Percentiles rank a stretch among this genome's conserved stretches.
phyloP scores from a whole-genome alignment of 2,797 vertebrate genomes.

The Enteromius afrohamiltoni region DNA sequence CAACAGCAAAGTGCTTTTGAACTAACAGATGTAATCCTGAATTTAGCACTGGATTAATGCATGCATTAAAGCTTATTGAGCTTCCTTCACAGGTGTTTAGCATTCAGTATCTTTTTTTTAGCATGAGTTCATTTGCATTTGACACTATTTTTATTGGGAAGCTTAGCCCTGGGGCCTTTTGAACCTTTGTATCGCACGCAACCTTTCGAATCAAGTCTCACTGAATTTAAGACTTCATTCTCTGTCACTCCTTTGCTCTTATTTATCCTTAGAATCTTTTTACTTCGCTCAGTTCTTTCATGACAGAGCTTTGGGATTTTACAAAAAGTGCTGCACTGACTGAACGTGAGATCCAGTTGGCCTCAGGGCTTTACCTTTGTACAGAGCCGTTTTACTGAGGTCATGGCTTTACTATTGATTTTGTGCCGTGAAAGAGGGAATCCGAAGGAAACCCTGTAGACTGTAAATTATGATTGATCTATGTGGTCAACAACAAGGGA shows the following conservation, averaged over 20 bases:
- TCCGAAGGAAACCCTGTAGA: conserved; percentile 47
- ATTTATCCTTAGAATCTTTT: conserved; percentile 24
- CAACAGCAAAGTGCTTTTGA: conserved; percentile 41
- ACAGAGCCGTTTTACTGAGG: conserved; percentile 30
- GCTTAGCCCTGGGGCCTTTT: conserved; percentile 37
- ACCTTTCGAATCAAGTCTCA: neutral
- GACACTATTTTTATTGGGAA: conserved; percentile 38
- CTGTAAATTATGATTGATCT: conserved; percentile 64
- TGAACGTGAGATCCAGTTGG: conserved; percentile 33
- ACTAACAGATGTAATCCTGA: conserved; percentile 61
- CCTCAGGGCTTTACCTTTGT: conserved; percentile 45
- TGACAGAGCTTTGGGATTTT: conserved; percentile 20
- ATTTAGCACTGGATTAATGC: conserved; percentile 63
- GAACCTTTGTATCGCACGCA: conserved; percentile 18
- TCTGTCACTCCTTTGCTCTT: neutral
- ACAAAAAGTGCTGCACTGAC: conserved; percentile 40
- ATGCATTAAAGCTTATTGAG: conserved; percentile 57
- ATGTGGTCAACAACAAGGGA: conserved; percentile 44
- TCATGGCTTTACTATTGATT: conserved; percentile 50
- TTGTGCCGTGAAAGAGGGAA: conserved; percentile 68
- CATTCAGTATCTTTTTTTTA: conserved; percentile 46
- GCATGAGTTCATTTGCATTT: conserved; percentile 44
- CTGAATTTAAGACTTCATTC: conserved; percentile 12
- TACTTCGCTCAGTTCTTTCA: conserved; percentile 17
- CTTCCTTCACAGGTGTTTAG: conserved; percentile 35